Evolutionary conservation across 2,113 vertebrate genomes (phyloP), one percentile per base, ranked within the genome.

Genomic region (Bolborhynchus lineola): DNA sequence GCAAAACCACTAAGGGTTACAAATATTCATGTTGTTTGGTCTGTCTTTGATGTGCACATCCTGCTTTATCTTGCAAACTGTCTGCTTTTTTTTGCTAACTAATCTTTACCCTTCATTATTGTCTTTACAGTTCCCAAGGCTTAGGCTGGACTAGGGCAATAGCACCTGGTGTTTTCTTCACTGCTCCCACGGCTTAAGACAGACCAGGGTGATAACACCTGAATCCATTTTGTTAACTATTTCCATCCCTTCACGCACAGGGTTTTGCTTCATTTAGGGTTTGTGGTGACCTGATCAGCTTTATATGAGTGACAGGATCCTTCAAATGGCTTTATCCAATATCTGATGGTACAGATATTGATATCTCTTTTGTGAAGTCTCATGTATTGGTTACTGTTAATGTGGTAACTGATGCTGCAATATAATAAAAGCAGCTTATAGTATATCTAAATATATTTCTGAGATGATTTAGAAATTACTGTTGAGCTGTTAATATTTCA

Each of bases 221-320:
- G 47, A 49, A 24, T 47, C 2, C 47, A 49, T 49, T 13, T 49
- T 49, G 47, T 49, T 24, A 49, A 49, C 47, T 49, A 49, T 49
- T 49, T 49, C 47, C 24, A 13, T 49, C 47, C 47, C 47, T 49
- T 49, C 47, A 76, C 28, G 31, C 13, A 33, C 44, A 80, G 76
- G 60, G 12, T 18, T 62, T 77, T 65, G 24, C 37, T 92, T 88
- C 14, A 10, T 52, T 53, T 24, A 31, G 44, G 10, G 15, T 67
- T 91, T 1, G 1, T 47, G 16, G 21, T 83, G 59, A 33, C 29
- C 29, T 62, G 39, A 35, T 78, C 18, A 70, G 23, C 21, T 83
- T 68, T 15, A 13, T 0, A 0, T n/a, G 21, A 79, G 37, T 72
- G 49, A 39, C 4, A 3, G 9, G 5, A 20, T 72, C 68, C 62